Evolutionary conservation across 2,888 invertebrate species (phyloP), one percentile per base, ranked within the genome.

Genomic region (Eristalis pertinax): DNA sequence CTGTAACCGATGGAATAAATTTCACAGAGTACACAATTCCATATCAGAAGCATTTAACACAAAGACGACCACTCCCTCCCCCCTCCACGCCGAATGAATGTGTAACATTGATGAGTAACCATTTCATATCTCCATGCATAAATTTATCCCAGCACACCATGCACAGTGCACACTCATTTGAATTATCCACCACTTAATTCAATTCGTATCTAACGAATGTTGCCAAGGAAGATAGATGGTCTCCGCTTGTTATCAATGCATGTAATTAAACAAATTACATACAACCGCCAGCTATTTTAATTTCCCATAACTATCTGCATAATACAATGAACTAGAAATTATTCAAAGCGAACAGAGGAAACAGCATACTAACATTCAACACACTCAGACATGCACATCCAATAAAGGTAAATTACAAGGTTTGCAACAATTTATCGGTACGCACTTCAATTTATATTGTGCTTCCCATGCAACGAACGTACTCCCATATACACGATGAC

Each of bases 251-350:
- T 65, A 65, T 65, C 64, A 65, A 32, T 65, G 64, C 64, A 65
- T 65, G 38, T 38, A 65, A 65, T 65, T 65, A 65, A 65, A 65
- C 64, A 65, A 65, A 65, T 41, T 74, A 64, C 35, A 64, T 26
- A 63, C 56, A 64, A 43, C 13, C 26, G 26, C 35, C 58, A 56
- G 50, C 13, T 41, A 86, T 73, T 77, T 50, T 32, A 77, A 77
- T 68, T 70, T 74, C 73, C 77, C 74, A 68, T 77, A 56, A 81
- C 68, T 67, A 76, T 76, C 73, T 77, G 58, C 82, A 78, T 74
- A 81, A 74, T 77, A 86, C 85, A 86, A 86, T 74, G 85, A 78
- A 86, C 85, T 78, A 82, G 73, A 82, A 86, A 82, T 86, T 86
- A 82, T 86, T 77, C 82, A 86, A 82, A 86, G 60, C 60, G 64